A percentile compares a stretch with the other conserved stretches of the same genome.
Conservation (phyloP, 2,888 invertebrate genomes). For the Epistrophe eligans region DNA sequence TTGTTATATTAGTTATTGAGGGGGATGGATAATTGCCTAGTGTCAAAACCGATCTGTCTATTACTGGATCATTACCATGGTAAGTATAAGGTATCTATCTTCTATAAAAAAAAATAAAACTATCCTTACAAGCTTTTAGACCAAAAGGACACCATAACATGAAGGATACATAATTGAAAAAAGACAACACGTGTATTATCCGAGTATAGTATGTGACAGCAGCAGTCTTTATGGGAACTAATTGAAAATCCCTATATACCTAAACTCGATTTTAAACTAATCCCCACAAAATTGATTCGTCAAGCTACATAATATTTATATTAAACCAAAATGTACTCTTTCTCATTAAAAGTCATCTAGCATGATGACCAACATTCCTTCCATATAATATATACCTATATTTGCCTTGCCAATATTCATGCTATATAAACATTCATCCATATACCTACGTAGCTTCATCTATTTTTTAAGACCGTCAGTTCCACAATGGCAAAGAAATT, state of each 20-base stretch:
- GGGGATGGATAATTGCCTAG: too few relatives aligned
- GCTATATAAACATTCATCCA: not conserved
- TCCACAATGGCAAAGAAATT: constrained; percentile 60
- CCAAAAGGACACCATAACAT: too few relatives aligned
- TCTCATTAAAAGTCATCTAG: constrained; percentile 41
- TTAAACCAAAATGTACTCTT: constrained; percentile 21
- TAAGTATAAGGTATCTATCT: too few relatives aligned
- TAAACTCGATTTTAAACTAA: constrained; percentile 26
- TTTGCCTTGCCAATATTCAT: constrained; percentile 17
- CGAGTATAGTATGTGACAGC: constrained; percentile 1
- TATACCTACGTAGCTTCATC: not conserved
- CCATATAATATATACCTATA: not conserved
- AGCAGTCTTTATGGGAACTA: constrained; percentile 3
- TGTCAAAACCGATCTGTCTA: too few relatives aligned
- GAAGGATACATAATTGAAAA: too few relatives aligned
- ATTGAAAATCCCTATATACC: constrained; percentile 36
- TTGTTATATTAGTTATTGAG: too few relatives aligned
- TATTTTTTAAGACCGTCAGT: constrained; percentile 36
- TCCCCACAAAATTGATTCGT: constrained; percentile 25
- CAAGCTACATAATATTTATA: constrained; percentile 5
- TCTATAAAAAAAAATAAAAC: too few relatives aligned
- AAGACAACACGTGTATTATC: too few relatives aligned
- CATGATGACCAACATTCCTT: constrained; percentile 19
- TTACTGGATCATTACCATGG: too few relatives aligned
- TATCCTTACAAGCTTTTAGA: too few relatives aligned